Conservation (phyloP, 1,140 invertebrate species). For the Ectropis grisescens region DNA sequence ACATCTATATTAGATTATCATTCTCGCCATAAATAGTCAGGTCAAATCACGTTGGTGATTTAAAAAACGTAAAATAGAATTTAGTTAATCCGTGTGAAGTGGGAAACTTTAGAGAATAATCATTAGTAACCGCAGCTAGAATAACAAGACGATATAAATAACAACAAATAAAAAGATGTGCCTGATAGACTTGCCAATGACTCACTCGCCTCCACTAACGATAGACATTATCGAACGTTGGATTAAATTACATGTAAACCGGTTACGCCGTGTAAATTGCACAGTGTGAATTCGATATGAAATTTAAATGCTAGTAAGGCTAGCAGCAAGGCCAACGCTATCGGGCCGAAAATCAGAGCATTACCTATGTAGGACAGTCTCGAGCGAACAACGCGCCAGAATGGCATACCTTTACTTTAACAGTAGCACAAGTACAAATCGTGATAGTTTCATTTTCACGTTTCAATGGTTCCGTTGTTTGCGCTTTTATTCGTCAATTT, state of each 20-base stretch:
- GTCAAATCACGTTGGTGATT: constrained; percentile 13
- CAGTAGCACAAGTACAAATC: constrained; percentile 55
- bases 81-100: not conserved
- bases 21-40: constrained; percentile 19
- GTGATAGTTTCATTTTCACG: constrained; percentile 64
- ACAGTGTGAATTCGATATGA: constrained; percentile 46
- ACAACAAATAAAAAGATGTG: too few species aligned
- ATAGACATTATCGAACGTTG: constrained; percentile 21
- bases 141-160: too few species aligned
- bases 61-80: not conserved
- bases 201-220: constrained; percentile 31
- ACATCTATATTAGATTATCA: constrained; percentile 26
- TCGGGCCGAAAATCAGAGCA: constrained; percentile 62
- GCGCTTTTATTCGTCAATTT: constrained; percentile 38
- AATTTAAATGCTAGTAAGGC: constrained; percentile 59
- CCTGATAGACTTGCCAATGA: constrained; percentile 22
- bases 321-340: constrained; percentile 58
- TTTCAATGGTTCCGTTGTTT: constrained; percentile 41
- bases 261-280: constrained; percentile 47
- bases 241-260: constrained; percentile 34
- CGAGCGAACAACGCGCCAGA: constrained; percentile 27
- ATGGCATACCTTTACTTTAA: constrained; percentile 51
- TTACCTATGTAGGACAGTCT: constrained; percentile 57
- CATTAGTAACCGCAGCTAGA: too few species aligned
- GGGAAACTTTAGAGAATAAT: too few species aligned